Evolutionary conservation across 2,888 invertebrate genomes (phyloP), one percentile per base, ranked within the genome.

Genomic region (Resseliella maxima): DNA sequence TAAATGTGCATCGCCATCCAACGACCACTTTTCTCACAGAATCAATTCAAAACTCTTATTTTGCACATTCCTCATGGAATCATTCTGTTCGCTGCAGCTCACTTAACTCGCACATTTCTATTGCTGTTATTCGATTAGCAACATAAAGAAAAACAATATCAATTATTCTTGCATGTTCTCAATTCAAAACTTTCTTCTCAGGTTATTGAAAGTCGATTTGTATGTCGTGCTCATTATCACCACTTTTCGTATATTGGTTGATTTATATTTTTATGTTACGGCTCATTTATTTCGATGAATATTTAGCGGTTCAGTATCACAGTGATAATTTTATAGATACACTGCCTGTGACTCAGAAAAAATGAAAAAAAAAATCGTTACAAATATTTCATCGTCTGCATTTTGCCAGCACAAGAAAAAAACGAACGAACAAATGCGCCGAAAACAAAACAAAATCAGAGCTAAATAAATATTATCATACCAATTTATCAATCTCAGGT

Each of bases 391-490:
- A 27, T 15, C 21, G 1, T 24, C 24, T 3, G 2, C 24, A 12
- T 72, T 72, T 72, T 72, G 15, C 72, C 24, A 5, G 24, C 24
- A 59, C n/a, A 59, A 59, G 24, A 59, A 59, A 24, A 59, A 59
- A 59, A n/a, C n/a, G 3, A 2, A n/a, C 1, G 24, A 24, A 50
- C 59, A 18, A 31, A 72, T 72, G 31, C 31, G 35, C 12, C 31
- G 72, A 72, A 35, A 72, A n/a, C n/a, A n/a, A n/a, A 31, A 31
- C 10, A 35, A 18, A 15, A 6, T 1, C 72, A 10, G 31, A 6
- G 72, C 72, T 72, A 72, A 72, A 72, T 72, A 72, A 72, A 72
- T 72, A 72, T 72, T 72, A 72, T 72, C 72, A 72, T 35, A 72
- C 72, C 72, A 72, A 72, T 72, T 72, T 72, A 72, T 72, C 72